Evolutionary conservation across 2,888 invertebrate genomes (phyloP), one percentile per base, ranked within the genome.

Genomic region (Lacanobia wlatinum): DNA sequence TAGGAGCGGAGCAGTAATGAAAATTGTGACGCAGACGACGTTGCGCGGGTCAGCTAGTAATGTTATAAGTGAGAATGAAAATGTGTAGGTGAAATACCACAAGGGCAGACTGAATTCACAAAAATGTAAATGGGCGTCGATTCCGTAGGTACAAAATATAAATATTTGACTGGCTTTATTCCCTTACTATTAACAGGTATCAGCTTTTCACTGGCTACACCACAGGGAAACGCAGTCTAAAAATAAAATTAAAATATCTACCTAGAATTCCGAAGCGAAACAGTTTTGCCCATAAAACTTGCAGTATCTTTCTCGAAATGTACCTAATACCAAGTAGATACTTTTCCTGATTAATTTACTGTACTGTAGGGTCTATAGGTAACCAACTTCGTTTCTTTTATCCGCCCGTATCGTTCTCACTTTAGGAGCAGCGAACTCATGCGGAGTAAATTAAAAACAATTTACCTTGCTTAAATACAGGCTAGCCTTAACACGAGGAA

Each of bases 371-470:
- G 10, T 6, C 18, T 46, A 46, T 14, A 55, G 52, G 21, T 58
- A 58, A 50, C 28, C 40, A 46, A 60, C 46, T 64, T 61, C 50
- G n/a, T 60, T 63, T 55, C 52, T 68, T 67, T 71, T 65, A 53
- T 50, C 21, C 14, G 62, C 61, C 50, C 62, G 63, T 82, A 64
- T 64, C 48, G 56, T 73, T 59, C 63, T 38, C 48, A 67, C 28
- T 73, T 69, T 70, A 65, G 52, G 59, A 64, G 69, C 60, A 73
- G 63, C 60, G 65, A 73, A 82, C 63, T 67, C 66, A 83, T 65
- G 68, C 58, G 53, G 34, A 66, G 58, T 67, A 70, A 82, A 82
- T 82, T 82, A 80, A 60, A 80, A 66, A 69, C 70, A 76, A 76
- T 76, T 72, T 71, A 18, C 69, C 10, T 76, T 58, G 43, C 46